A percentile compares a stretch with the other conserved stretches of the same genome.
phyloP scores from a whole-genome alignment of 2,113 vertebrate genomes.

The Alligator sinensis region DNA sequence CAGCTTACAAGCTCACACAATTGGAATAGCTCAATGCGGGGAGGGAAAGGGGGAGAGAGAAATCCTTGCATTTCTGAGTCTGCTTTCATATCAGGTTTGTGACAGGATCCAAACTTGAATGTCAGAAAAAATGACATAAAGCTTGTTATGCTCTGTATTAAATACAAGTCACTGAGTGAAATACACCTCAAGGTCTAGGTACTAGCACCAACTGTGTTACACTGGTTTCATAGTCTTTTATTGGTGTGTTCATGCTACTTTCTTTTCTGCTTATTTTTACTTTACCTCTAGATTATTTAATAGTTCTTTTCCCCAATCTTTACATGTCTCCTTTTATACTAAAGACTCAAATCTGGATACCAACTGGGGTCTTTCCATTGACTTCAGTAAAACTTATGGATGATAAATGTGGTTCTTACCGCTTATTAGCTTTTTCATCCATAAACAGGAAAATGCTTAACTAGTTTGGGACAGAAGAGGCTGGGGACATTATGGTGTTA shows the following conservation, averaged over 20 bases:
- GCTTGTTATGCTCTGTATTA: neutral
- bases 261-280: neutral
- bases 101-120: neutral
- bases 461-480: rapidly evolving
- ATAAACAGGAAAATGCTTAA: neutral
- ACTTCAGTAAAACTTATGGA: neutral
- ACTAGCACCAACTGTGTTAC: neutral
- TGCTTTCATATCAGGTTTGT: neutral
- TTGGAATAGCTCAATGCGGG: neutral
- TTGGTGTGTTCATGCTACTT: neutral
- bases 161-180: neutral
- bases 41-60: neutral
- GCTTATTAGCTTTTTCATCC: neutral
- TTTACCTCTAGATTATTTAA: neutral
- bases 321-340: neutral
- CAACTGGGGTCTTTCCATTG: neutral
- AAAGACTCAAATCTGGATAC: neutral
- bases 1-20: neutral
- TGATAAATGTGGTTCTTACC: neutral
- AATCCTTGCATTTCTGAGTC: neutral
- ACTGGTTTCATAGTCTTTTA: neutral
- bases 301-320: neutral
- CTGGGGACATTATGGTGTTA: neutral
- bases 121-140: neutral
- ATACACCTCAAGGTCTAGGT: neutral